These are phyloP conservation scores for Hiodon tergisus DNA, from an alignment of 2,113 vertebrate species.

Conservation along the genomic window DNA sequence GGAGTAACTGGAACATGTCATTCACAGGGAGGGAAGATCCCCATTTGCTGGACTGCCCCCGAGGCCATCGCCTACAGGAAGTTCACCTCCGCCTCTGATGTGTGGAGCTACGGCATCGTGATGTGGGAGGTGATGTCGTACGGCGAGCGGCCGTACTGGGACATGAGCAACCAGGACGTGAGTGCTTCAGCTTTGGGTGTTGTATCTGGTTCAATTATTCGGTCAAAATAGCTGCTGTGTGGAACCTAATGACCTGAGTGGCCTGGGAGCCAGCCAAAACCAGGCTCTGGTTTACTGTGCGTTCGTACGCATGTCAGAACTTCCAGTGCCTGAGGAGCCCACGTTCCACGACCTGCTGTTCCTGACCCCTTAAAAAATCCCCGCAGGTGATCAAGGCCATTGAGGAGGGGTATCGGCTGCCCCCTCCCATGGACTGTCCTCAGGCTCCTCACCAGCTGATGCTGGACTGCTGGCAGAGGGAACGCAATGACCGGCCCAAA, in stretches of 20 bases:
- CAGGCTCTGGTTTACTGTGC: background rate
- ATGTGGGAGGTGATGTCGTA: no score
- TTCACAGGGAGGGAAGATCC: conserved; percentile 89
- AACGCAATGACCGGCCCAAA: conserved; percentile 87
- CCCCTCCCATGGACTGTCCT: conserved; percentile 92
- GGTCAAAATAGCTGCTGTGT: no score
- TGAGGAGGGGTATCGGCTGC: conserved; percentile 59
- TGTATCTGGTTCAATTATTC: no score
- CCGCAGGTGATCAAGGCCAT: conserved; percentile 93
- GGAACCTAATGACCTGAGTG: no score
- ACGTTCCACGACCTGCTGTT: background rate
- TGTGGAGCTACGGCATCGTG: conserved; percentile 93
- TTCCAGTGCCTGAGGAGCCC: background rate
- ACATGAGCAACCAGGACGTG: no score
- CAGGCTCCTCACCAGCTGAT: conserved; percentile 92
- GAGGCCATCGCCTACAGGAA: conserved; percentile 74
- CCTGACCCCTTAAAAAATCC: background rate
- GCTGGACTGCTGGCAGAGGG: conserved; percentile 96
- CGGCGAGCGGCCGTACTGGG: no score
- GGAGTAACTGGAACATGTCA: conserved; percentile 63
- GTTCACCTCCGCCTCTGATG: conserved; percentile 73
- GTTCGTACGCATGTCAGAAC: background rate
- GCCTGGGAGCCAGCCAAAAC: no score
- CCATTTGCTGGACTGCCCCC: conserved; percentile 93
- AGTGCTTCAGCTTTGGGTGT: no score